These are phyloP conservation scores for Drosophila setosimentum DNA, from an alignment of 2,888 invertebrate species.

Conservation along the genomic window DNA sequence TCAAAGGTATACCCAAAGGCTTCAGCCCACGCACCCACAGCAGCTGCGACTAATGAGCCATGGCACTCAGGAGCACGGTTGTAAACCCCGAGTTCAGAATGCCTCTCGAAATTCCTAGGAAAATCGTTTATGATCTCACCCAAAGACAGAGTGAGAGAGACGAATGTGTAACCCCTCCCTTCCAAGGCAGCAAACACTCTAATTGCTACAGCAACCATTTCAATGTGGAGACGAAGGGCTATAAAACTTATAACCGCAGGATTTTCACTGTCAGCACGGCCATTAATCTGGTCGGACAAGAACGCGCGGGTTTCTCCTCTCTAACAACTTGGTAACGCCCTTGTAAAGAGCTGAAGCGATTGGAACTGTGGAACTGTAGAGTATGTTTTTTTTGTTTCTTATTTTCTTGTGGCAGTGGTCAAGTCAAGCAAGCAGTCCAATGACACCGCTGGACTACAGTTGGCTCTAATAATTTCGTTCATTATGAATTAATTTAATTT, in stretches of 20 bases:
- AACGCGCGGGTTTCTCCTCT: constrained; percentile 45
- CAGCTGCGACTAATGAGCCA: constrained; percentile 61
- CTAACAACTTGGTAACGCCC: constrained; percentile 74
- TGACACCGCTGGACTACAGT: constrained; percentile 45
- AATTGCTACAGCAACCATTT: constrained; percentile 63
- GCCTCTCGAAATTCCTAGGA: constrained; percentile 60
- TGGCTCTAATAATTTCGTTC: constrained; percentile 77
- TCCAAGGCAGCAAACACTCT: constrained; percentile 50
- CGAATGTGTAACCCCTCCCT: constrained; percentile 38
- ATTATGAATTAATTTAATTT: constrained; percentile 79
- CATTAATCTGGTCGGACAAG: constrained; percentile 65
- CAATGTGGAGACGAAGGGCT: constrained; percentile 54
- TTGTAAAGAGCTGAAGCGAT: constrained; percentile 50
- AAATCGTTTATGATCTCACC: constrained; percentile 69
- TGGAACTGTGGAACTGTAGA: constrained; percentile 15
- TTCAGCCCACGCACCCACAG: constrained; percentile 61
- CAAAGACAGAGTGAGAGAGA: constrained; percentile 19
- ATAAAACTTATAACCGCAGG: constrained; percentile 80
- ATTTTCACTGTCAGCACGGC: constrained; percentile 75
- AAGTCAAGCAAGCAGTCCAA: constrained; percentile 22
- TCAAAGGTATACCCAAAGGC: constrained; percentile 5
- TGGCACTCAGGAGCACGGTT: constrained; percentile 28
- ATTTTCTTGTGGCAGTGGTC: constrained; percentile 9
- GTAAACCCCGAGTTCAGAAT: constrained; percentile 40
- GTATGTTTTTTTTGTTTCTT: not conserved